A percentile compares a stretch with the other conserved stretches of the same genome.
Evolutionary conservation across 1,140 invertebrate genomes (phyloP).

Genomic region (Trachymyrmex cornetzi): DNA sequence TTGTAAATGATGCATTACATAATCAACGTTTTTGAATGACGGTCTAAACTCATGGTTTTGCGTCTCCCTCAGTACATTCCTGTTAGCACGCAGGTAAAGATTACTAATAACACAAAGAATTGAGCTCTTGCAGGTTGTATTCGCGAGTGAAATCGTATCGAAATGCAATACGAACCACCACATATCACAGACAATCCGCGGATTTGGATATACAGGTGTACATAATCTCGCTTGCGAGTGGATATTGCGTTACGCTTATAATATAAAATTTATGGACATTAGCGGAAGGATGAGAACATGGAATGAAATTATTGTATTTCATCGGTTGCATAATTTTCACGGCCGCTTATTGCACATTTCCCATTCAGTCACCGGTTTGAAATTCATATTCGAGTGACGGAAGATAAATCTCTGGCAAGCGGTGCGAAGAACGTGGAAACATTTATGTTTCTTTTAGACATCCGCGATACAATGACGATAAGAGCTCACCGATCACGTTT

Average conservation of each 20-base stretch:
- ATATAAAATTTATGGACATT: neutral
- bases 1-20: no score
- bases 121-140: neutral
- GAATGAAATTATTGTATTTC: neutral
- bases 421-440: neutral
- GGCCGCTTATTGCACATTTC: neutral
- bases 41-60: no score
- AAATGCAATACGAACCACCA: neutral
- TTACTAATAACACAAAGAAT: neutral
- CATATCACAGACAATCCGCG: neutral
- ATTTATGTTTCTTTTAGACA: neutral
- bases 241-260: slow-evolving; percentile 3
- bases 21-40: no score
- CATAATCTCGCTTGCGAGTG: no score
- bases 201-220: neutral
- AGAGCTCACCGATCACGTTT: slow-evolving; percentile 1
- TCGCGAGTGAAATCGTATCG: neutral
- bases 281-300: neutral
- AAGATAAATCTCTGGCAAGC: neutral
- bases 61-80: no score
- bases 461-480: neutral
- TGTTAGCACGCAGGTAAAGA: no score
- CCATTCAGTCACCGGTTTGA: neutral
- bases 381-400: neutral
- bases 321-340: neutral